phyloP scores from a whole-genome alignment of 1,140 invertebrate species.

The Eubasilissa regina region DNA sequence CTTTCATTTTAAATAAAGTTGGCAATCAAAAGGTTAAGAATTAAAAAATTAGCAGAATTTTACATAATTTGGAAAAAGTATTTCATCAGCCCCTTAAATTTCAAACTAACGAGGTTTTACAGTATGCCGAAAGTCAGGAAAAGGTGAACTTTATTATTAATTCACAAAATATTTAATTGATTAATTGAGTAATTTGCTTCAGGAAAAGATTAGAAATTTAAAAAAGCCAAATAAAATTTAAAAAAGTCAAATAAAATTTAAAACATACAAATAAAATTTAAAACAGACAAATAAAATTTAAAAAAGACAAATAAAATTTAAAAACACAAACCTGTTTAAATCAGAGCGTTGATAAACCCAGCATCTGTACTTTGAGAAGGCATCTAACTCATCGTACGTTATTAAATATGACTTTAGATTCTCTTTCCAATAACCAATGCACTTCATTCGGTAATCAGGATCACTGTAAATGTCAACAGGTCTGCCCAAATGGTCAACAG shows the following conservation, averaged over 20 bases:
- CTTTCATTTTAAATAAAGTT: no score
- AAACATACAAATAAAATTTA: not conserved
- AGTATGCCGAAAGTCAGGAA: no score
- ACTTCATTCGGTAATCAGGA: constrained; percentile 97
- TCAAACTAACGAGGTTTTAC: no score
- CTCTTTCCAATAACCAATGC: constrained; percentile 98
- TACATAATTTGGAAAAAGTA: no score
- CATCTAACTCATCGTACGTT: constrained; percentile 96
- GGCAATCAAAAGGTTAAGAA: no score
- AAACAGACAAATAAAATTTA: no score
- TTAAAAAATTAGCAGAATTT: no score
- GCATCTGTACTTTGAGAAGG: constrained; percentile 95
- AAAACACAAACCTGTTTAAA: constrained; percentile 80
- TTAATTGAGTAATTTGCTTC: not conserved
- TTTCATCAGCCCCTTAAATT: no score
- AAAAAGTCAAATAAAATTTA: no score
- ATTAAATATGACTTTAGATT: constrained; percentile 97
- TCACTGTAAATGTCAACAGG: constrained; percentile 97
- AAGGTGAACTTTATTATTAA: no score
- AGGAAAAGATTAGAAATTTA: no score
- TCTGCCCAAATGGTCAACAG: constrained; percentile 94
- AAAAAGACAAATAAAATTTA: not conserved
- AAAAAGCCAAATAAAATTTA: not conserved
- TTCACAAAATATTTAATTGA: no score
- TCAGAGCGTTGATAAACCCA: constrained; percentile 98